phyloP scores from a whole-genome alignment of 2,113 vertebrate genomes.

The Kryptolebias marmoratus region DNA sequence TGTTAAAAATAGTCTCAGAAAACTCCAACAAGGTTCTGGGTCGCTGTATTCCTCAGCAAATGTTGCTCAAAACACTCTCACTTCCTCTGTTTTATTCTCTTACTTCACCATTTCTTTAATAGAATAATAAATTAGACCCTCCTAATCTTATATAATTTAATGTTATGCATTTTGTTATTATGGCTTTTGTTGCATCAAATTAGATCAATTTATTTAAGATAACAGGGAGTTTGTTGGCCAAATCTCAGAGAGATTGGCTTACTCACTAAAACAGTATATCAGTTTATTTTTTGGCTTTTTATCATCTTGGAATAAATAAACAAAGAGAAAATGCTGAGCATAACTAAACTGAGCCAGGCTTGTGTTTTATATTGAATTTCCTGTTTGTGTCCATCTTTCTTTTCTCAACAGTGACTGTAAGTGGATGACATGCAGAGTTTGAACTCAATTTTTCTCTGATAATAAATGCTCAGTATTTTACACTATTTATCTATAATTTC shows the following conservation, averaged over 20 bases:
- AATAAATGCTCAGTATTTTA: not conserved
- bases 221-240: slow-evolving; percentile 19
- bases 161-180: slow-evolving; percentile 15
- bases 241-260: slow-evolving; percentile 45
- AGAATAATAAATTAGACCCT: slow-evolving; percentile 32
- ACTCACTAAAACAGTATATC: slow-evolving; percentile 24
- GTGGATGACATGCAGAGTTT: not conserved
- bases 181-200: slow-evolving; percentile 32
- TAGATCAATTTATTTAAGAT: slow-evolving; percentile 23
- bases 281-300: slow-evolving; percentile 37
- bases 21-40: too few relatives aligned
- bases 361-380: slow-evolving; percentile 34
- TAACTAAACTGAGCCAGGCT: slow-evolving; percentile 34
- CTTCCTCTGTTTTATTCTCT: not conserved
- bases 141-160: slow-evolving; percentile 53
- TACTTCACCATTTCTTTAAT: slow-evolving; percentile 40
- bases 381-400: slow-evolving; percentile 19
- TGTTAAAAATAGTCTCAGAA: too few relatives aligned
- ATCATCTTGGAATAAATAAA: not conserved
- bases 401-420: slow-evolving; percentile 15
- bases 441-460: not conserved
- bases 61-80: too few relatives aligned
- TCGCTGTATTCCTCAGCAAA: too few relatives aligned
- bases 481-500: not conserved
- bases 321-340: slow-evolving; percentile 56